Evolutionary conservation across 2,888 invertebrate genomes (phyloP).

Genomic region (Timema podura): DNA sequence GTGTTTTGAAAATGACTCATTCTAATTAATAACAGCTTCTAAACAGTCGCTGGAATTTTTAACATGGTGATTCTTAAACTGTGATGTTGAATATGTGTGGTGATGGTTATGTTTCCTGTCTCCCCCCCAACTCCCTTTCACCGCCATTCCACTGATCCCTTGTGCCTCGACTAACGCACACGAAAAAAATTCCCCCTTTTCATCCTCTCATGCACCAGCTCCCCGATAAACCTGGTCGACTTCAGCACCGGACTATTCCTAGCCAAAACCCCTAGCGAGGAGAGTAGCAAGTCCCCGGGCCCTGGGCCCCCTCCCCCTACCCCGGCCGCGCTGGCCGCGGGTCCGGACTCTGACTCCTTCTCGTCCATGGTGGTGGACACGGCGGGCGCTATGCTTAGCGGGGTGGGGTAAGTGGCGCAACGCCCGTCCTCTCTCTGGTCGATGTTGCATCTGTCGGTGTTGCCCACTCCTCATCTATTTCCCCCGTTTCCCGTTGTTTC

Average conservation of each 20-base stretch:
- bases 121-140: too few relatives aligned
- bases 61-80: too few relatives aligned
- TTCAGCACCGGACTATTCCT: constrained; percentile 91
- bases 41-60: too few relatives aligned
- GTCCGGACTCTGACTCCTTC: constrained; percentile 23
- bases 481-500: background rate
- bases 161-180: too few relatives aligned
- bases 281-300: constrained; percentile 48
- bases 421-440: background rate
- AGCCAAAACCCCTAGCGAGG: constrained; percentile 89
- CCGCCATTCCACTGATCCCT: too few relatives aligned
- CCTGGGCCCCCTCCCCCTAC: constrained; percentile 48
- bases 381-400: constrained; percentile 35
- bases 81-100: too few relatives aligned
- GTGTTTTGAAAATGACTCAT: too few relatives aligned
- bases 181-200: background rate
- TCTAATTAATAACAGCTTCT: too few relatives aligned
- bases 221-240: constrained; percentile 93
- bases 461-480: constrained; percentile 2
- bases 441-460: constrained; percentile 17
- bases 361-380: constrained; percentile 19
- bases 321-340: constrained; percentile 45
- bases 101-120: too few relatives aligned
- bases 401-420: constrained; percentile 39
- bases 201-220: constrained; percentile 54